Percentiles rank a stretch among this genome's conserved stretches.
Evolutionary conservation across 2,888 invertebrate genomes (phyloP).

Genomic region (Heliconius sara): DNA sequence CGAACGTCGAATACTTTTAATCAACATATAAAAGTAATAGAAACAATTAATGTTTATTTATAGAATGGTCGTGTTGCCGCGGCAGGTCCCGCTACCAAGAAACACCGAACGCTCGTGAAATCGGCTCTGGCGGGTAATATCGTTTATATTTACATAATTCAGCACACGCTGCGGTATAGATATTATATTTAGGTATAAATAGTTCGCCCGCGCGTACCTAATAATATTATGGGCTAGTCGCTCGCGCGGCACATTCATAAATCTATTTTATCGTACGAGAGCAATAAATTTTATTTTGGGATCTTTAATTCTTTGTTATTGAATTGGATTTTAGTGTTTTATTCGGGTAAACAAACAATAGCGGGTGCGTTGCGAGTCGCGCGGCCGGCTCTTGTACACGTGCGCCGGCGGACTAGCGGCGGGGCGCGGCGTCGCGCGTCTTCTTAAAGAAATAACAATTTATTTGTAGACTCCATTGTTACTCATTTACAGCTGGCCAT

Average conservation of each 20-base stretch:
- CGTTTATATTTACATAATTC: constrained; percentile 51
- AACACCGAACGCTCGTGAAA: constrained; percentile 41
- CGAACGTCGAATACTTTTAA: neutral
- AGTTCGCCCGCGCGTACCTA: constrained; percentile 69
- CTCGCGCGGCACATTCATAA: constrained; percentile 74
- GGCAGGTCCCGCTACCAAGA: constrained; percentile 38
- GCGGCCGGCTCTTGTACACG: constrained; percentile 79
- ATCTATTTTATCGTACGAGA: constrained; percentile 83
- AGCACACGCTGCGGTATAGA: constrained; percentile 45
- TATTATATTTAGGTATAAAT: constrained; percentile 56
- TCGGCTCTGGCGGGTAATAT: constrained; percentile 42
- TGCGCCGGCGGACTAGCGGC: constrained; percentile 71
- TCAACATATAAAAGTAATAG: neutral
- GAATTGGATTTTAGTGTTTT: constrained; percentile 85
- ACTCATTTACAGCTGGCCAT: constrained; percentile 59
- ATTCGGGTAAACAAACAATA: constrained; percentile 84
- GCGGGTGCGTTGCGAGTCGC: constrained; percentile 76
- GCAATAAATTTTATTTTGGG: constrained; percentile 85
- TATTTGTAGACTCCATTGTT: constrained; percentile 72
- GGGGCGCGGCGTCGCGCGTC: constrained; percentile 66
- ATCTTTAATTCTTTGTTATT: constrained; percentile 85
- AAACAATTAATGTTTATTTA: constrained; percentile 7
- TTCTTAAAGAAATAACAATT: constrained; percentile 74
- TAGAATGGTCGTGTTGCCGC: constrained; percentile 14
- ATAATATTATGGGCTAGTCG: constrained; percentile 72